Evolutionary conservation across 2,888 invertebrate species (phyloP), one percentile per base, ranked within the genome.

Genomic region (Folsomia manolachei): DNA sequence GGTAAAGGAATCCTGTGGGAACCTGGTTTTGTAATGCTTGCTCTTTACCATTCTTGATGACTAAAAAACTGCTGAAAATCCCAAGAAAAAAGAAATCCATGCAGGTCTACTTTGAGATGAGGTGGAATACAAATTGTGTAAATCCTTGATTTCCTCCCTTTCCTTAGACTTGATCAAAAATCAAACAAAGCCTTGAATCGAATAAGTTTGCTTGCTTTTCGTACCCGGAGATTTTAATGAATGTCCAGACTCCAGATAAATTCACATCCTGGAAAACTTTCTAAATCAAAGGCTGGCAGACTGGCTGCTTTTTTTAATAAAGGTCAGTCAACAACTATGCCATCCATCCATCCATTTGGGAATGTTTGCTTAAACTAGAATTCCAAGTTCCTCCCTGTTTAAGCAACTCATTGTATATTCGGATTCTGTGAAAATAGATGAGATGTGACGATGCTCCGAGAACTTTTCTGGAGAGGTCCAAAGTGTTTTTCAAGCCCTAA

Each of bases 391-490:
- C 51, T 51, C 18, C 56, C 18, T 56, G 56, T 19, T 56, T 56
- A 56, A 56, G 21, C 56, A 56, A 21, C 56, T 56, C 56, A 56
- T 56, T 56, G 56, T 56, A n/a, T 56, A 56, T 56, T 56, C 56
- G 4, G 19, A 56, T 56, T 56, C 56, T 56, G 39, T 39, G 39
- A 39, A 39, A 39, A 39, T 39, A 39, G 39, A 39, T 39, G 39
- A 39, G 39, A 39, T 9, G 39, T n/a, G n/a, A n/a, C n/a, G n/a
- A n/a, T 39, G 56, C 4, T 19, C n/a, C 4, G 56, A 14, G 56
- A 19, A 56, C 56, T 7, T 19, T 56, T 19, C 56, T 56, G 18
- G 66, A 71, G 69, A 70, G 63, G 71, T n/a, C n/a, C n/a, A n/a
- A n/a, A n/a, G n/a, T n/a, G n/a, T n/a, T n/a, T n/a, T n/a, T n/a